phyloP scores from a whole-genome alignment of 2,113 vertebrate species.

The Brienomyrus brachyistius region DNA sequence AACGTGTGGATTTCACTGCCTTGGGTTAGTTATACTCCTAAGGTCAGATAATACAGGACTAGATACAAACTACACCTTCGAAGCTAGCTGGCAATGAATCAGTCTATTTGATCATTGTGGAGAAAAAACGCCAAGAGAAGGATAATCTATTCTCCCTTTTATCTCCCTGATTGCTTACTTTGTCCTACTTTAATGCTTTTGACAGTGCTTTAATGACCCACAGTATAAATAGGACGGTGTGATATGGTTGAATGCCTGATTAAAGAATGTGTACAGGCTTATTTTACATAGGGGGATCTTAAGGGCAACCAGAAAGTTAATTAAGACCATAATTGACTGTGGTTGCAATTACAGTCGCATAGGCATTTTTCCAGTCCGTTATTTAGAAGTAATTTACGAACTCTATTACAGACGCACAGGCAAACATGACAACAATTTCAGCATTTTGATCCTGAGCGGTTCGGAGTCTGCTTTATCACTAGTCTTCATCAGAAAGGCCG shows the following conservation, averaged over 20 bases:
- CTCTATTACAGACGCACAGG: constrained; percentile 41
- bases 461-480: neutral
- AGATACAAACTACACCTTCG: neutral
- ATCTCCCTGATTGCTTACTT: constrained; percentile 63
- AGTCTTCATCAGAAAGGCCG: neutral
- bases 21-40: neutral
- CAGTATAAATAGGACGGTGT: constrained; percentile 67
- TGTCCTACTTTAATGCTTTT: constrained; percentile 68
- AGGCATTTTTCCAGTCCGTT: constrained; percentile 53
- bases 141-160: constrained; percentile 53
- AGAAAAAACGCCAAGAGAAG: constrained; percentile 51
- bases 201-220: constrained; percentile 65
- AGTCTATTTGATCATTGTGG: constrained; percentile 51
- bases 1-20: neutral
- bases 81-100: constrained; percentile 13
- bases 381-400: constrained; percentile 51
- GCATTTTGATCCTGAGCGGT: neutral
- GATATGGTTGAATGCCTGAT: constrained; percentile 59
- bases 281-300: constrained; percentile 68
- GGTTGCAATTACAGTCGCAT: constrained; percentile 59
- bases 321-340: constrained; percentile 74
- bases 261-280: constrained; percentile 52
- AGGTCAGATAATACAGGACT: neutral
- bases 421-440: constrained; percentile 24
- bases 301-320: constrained; percentile 68